Conservation (phyloP, 1,140 invertebrate species). For the Dufourea novaeangliae region DNA sequence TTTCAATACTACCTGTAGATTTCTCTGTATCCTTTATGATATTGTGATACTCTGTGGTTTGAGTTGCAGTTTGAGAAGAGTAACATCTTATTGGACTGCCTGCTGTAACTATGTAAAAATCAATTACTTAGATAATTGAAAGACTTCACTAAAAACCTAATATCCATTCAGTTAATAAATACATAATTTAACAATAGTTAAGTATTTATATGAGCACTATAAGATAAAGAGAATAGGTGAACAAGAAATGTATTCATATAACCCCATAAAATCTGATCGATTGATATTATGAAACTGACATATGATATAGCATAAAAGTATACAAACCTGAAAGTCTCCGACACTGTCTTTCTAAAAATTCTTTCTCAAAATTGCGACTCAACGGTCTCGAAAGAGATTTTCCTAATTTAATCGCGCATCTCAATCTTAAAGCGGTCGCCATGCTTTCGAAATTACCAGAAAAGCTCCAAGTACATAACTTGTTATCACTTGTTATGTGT, state of each 20-base stretch:
- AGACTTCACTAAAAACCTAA: not conserved
- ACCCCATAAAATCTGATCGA: not conserved
- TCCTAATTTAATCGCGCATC: conserved; percentile 60
- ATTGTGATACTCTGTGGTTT: conserved; percentile 77
- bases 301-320: not conserved
- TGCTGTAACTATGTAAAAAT: conserved; percentile 35
- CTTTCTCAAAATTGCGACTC: conserved; percentile 50
- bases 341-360: conserved; percentile 47
- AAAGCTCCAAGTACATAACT: not conserved
- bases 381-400: conserved; percentile 63
- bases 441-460: conserved; percentile 51
- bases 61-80: conserved; percentile 72
- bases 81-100: conserved; percentile 59
- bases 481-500: too few species aligned
- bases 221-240: not conserved
- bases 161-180: not conserved
- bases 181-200: not conserved
- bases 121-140: not conserved
- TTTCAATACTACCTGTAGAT: conserved; percentile 79
- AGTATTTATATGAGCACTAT: not conserved
- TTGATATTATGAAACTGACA: conserved; percentile 3
- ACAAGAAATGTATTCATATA: not conserved
- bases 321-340: conserved; percentile 58
- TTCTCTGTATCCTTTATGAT: conserved; percentile 83
- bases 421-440: conserved; percentile 57